Evolutionary conservation across 2,888 invertebrate genomes (phyloP), one percentile per base, ranked within the genome.

Genomic region (Smittia sp.): DNA sequence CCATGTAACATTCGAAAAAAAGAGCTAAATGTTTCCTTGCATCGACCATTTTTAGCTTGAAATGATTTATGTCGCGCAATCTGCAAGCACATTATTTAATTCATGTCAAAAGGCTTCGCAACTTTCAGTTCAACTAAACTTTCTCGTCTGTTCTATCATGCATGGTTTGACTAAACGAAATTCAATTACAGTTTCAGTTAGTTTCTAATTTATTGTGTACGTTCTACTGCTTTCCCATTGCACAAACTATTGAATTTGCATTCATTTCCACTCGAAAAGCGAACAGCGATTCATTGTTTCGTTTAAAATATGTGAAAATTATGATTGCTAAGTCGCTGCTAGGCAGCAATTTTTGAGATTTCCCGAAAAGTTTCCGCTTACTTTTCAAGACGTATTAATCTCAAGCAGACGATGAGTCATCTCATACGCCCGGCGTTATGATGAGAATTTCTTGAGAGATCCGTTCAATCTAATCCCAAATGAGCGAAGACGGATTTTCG

Each of bases 21-120:
- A n/a, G 32, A 9, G 9, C 32, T 9, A 32, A 46, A 46, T 15
- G 46, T 46, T n/a, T 46, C n/a, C 46, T 13, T 46, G 15, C 32
- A 32, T 32, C 41, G 46, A 46, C 11, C 39, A 66, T 68, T 41
- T 39, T 68, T 68, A 68, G 41, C 68, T 39, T 68, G 68, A 68
- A 39, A 68, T 68, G 68, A 68, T 68, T 68, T 68, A 68, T 68
- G 68, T 68, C 68, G 46, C 39, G 46, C 41, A 68, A 68, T 68
- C 68, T 68, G 6, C 15, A 25, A 22, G 68, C 13, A 68, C 68
- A 68, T 68, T 68, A 68, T 68, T 68, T 68, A 68, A 68, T 68
- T 68, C 46, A 68, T 68, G 68, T 68, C 68, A 68, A 68, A 46
- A 68, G 13, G 25, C 20, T 46, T 22, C 41, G 25, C 39, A 68